Evolutionary conservation across 92 coral and sea anemone species (phyloP).

Genomic region (Scolanthus callimorphus): DNA sequence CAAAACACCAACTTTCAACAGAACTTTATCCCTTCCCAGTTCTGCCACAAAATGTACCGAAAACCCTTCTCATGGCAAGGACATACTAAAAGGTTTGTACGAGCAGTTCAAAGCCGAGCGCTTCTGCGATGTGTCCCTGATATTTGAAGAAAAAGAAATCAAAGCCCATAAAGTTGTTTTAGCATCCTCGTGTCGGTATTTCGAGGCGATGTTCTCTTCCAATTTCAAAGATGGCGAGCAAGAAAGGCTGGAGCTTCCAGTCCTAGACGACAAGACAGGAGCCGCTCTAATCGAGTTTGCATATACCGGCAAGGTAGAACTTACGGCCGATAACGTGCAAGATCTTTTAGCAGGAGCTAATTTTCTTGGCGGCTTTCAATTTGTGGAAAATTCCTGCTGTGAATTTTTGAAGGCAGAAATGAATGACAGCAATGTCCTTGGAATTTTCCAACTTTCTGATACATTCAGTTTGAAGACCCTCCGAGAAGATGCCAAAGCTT

Average conservation of each 20-base stretch:
- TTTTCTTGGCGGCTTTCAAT: slow-evolving; percentile 61
- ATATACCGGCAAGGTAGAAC: slow-evolving; percentile 63
- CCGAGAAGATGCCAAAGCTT: slow-evolving; percentile 20
- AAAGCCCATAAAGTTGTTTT: slow-evolving; percentile 76
- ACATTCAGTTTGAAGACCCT: slow-evolving; percentile 38
- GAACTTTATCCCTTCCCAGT: too few relatives aligned
- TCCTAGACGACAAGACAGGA: slow-evolving; percentile 45
- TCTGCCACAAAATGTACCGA: too few relatives aligned
- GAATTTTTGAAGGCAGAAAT: slow-evolving; percentile 42
- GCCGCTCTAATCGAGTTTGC: slow-evolving; percentile 73
- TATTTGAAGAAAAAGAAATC: slow-evolving; percentile 54
- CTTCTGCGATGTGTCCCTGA: slow-evolving; percentile 67
- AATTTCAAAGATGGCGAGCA: slow-evolving; percentile 61
- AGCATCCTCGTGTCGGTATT: slow-evolving; percentile 63
- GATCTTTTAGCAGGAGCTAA: slow-evolving; percentile 73
- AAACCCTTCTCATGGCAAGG: slow-evolving; percentile 19
- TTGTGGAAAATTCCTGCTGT: slow-evolving; percentile 59
- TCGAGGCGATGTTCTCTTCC: slow-evolving; percentile 66
- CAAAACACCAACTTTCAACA: too few relatives aligned
- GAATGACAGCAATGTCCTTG: slow-evolving; percentile 39
- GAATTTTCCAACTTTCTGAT: slow-evolving; percentile 64
- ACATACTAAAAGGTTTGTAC: slow-evolving; percentile 36
- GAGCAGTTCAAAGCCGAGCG: slow-evolving; percentile 50
- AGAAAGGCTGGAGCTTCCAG: slow-evolving; percentile 51
- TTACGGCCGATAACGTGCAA: slow-evolving; percentile 60